Conservation (phyloP, 2,113 vertebrate species). For the Alligator mississippiensis region DNA sequence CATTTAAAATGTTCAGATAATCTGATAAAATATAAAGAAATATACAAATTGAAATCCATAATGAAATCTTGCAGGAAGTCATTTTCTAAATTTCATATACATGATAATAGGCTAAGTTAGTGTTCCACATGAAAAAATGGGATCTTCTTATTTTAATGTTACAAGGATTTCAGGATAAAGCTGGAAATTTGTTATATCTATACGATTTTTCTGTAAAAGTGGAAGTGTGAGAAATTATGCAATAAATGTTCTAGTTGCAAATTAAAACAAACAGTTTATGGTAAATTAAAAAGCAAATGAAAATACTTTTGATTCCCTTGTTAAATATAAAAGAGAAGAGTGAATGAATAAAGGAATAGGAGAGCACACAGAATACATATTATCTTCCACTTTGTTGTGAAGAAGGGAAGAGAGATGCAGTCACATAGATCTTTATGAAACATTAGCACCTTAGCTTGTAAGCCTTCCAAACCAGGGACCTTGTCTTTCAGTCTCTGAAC, state of each 20-base stretch:
- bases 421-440: not conserved
- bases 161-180: conserved; percentile 57
- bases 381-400: not conserved
- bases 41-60: too few relatives aligned
- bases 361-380: not conserved
- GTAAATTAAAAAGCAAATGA: not conserved
- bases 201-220: conserved; percentile 32
- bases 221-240: conserved; percentile 17
- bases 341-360: not conserved
- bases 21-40: not conserved
- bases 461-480: not conserved
- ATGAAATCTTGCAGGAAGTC: not conserved
- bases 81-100: not conserved
- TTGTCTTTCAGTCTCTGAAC: not conserved
- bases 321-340: not conserved
- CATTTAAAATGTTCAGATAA: not conserved
- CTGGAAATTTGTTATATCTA: conserved; percentile 54
- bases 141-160: conserved; percentile 57
- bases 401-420: not conserved
- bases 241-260: conserved; percentile 26
- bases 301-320: not conserved
- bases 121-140: conserved; percentile 53
- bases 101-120: conserved; percentile 32
- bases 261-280: conserved; percentile 1
- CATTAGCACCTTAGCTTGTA: not conserved